Evolutionary conservation across 2,113 vertebrate species (phyloP), one percentile per base, ranked within the genome.

Genomic region (Cynoglossus semilaevis): DNA sequence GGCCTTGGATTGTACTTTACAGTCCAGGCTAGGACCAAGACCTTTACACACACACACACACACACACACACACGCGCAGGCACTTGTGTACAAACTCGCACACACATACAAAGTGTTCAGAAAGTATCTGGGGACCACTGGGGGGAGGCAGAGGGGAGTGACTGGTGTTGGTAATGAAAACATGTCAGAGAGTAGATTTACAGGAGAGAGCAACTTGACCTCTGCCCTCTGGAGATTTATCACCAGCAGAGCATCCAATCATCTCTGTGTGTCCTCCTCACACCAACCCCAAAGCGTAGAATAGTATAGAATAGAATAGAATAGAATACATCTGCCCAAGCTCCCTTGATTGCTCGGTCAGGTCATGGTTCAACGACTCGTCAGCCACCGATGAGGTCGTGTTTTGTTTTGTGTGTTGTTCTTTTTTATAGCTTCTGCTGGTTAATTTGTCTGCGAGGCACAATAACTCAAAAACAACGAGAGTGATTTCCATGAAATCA

Each of bases 111-210:
- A 19, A 29, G 22, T 29, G 66, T 70, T 75, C 60, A 13, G 54
- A 61, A 38, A 13, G 67, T 59, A 67, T 70, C 67, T 54, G 63
- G 64, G 68, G 76, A 63, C 81, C 60, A 76, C 77, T 83, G n/a
- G n/a, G n/a, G n/a, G n/a, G n/a, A n/a, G n/a, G n/a, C n/a, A n/a
- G n/a, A n/a, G n/a, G n/a, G n/a, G n/a, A n/a, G n/a, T n/a, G n/a
- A n/a, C 75, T 78, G 77, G 69, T 74, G 74, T 60, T 67, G 50
- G 75, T 83, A 84, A 87, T 88, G 82, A 88, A 88, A 88, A 87
- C 82, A 87, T 86, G 83, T 65, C 84, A 82, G 65, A 67, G 80
- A 82, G 79, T 72, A 87, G 84, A 88, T 88, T 87, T 88, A 88
- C 80, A 87, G 79, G 74, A 80, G 51, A 75, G 75, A 82, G 66